Evolutionary conservation across 2,113 vertebrate species (phyloP), one percentile per base, ranked within the genome.

Genomic region (Pteronura brasiliensis): DNA sequence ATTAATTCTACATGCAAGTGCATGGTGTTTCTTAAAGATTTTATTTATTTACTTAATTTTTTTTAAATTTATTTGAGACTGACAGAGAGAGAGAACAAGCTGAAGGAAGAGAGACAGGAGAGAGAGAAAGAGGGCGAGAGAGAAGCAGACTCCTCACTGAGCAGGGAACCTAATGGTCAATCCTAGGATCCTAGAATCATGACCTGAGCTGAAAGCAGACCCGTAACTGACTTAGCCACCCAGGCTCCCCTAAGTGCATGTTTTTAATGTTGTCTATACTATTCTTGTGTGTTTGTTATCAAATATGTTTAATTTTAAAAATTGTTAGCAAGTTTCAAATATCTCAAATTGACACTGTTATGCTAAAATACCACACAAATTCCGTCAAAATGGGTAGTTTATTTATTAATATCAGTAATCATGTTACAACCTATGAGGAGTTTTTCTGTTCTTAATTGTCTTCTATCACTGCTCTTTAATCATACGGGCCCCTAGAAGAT

Each of bases 371-470:
- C 27, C 20, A 81, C 18, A 21, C 71, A 59, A 88, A 91, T 65
- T 29, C 34, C 59, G 63, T 74, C 92, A 88, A 92, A 77, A 90
- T 86, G 47, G 8, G 21, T 49, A 76, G 4, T 81, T 88, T 95
- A 59, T 21, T 88, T 96, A n/a, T 92, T 65, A 81, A 36, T 85
- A 77, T 72, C 88, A 92, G 31, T 74, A 83, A 90, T 83, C 21
- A 57, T 59, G 93, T 71, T 88, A n/a, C 39, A 94, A 52, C 20
- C 14, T 69, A 74, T 20, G 3, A 85, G 42, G 49, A 89, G 65
- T 76, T 94, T 94, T 95, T 47, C 31, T 67, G 34, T 87, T 87
- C 42, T 83, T 89, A 92, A 52, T 86, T 89, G 57, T 63, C 88
- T 29, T 63, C 55, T 93, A 59, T 23, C 20, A 93, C 34, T 36